Evolutionary conservation across 1,140 invertebrate species (phyloP).

Genomic region (Pogonomyrmex californicus): DNA sequence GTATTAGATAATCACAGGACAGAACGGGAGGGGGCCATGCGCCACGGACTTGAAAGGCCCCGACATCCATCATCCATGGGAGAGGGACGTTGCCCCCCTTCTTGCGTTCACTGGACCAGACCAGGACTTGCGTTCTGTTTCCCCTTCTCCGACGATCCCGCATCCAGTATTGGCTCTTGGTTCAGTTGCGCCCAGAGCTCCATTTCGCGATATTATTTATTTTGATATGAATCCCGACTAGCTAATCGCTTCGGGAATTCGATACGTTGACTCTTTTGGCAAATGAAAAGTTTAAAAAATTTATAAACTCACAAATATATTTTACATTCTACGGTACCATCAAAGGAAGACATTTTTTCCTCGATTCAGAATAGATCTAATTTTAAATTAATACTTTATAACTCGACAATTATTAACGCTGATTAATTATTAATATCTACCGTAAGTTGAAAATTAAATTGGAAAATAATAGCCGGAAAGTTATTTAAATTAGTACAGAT

Average conservation of each 20-base stretch:
- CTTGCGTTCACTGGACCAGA: constrained; percentile 39
- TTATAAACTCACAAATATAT: background rate
- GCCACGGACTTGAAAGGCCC: constrained; percentile 72
- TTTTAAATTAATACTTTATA: background rate
- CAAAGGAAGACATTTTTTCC: background rate
- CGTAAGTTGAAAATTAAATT: background rate
- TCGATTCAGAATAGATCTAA: background rate
- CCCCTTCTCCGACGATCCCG: constrained; percentile 31
- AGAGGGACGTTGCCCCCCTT: constrained; percentile 52
- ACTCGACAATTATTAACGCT: background rate
- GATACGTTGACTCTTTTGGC: background rate
- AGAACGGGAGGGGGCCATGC: constrained; percentile 39
- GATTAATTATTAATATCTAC: background rate
- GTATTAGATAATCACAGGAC: constrained; percentile 76
- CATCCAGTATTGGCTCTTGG: constrained; percentile 21
- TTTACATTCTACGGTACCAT: too few species aligned
- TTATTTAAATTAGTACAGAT: constrained; percentile 32
- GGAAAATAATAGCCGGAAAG: background rate
- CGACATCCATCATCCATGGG: constrained; percentile 74
- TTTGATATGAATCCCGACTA: background rate
- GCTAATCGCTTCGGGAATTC: background rate
- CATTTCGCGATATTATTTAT: background rate
- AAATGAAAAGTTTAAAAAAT: background rate
- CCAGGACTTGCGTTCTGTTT: constrained; percentile 63
- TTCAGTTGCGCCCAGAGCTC: background rate